phyloP scores from a whole-genome alignment of 2,888 invertebrate genomes.

The Lepeophtheirus nordmannii region DNA sequence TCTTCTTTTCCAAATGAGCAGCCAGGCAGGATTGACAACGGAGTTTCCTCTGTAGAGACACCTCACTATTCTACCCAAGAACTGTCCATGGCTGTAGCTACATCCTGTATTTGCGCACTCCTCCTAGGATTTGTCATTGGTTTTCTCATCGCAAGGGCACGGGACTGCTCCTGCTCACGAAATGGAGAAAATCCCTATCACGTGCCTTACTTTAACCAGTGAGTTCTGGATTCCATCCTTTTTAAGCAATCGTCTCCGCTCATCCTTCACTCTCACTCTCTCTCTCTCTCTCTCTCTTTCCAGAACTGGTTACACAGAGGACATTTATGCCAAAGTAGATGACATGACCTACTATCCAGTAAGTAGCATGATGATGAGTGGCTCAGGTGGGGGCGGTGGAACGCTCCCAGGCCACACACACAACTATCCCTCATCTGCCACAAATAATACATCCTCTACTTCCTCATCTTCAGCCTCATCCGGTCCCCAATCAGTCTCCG shows the following conservation, averaged over 20 bases:
- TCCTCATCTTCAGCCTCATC: neutral
- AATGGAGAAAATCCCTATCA: slow-evolving; percentile 24
- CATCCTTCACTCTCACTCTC: too few species aligned
- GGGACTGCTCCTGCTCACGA: slow-evolving; percentile 39
- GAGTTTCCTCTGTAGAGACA: slow-evolving; percentile 9
- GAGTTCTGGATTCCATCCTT: neutral
- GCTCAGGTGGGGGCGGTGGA: neutral
- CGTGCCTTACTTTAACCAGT: slow-evolving; percentile 25
- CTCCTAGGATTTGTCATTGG: slow-evolving; percentile 69
- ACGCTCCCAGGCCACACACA: neutral
- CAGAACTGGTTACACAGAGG: slow-evolving; percentile 23
- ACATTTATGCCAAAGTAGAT: slow-evolving; percentile 25
- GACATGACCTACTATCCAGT: slow-evolving; percentile 25
- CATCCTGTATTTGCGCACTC: slow-evolving; percentile 60
- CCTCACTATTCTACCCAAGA: slow-evolving; percentile 55
- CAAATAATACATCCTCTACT: slow-evolving; percentile 9
- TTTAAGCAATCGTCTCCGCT: too few species aligned
- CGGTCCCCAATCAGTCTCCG: neutral
- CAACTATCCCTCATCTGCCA: neutral
- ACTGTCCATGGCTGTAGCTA: slow-evolving; percentile 59
- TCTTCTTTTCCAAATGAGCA: slow-evolving; percentile 13
- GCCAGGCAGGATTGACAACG: slow-evolving; percentile 25
- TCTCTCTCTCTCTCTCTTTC: neutral
- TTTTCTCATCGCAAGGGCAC: slow-evolving; percentile 62
- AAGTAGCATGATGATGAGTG: slow-evolving; percentile 16